Percentiles rank a stretch among this genome's conserved stretches.
These are phyloP conservation scores for Acrobasis repandana DNA, from an alignment of 2,888 invertebrate genomes.

Conservation along the genomic window DNA sequence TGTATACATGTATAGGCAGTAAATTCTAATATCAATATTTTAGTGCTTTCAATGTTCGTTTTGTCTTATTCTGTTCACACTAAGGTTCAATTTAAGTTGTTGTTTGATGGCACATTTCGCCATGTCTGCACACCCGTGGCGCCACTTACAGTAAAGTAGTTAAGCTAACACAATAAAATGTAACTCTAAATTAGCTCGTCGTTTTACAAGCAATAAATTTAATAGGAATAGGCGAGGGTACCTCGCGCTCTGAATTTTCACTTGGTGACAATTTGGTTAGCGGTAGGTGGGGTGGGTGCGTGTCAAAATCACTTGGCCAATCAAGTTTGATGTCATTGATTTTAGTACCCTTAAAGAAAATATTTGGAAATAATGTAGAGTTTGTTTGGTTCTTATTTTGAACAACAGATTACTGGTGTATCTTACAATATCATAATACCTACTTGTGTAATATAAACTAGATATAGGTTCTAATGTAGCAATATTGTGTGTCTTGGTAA, in stretches of 20 bases:
- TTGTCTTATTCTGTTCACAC: constrained; percentile 30
- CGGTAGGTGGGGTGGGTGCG: constrained; percentile 39
- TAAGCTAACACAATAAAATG: constrained; percentile 79
- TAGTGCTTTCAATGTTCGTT: constrained; percentile 28
- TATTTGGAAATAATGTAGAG: background rate
- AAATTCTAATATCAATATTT: constrained; percentile 40
- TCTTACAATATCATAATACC: too few relatives aligned
- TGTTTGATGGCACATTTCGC: constrained; percentile 32
- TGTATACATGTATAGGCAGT: constrained; percentile 31
- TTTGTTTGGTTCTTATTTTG: background rate
- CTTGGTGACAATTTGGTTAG: constrained; percentile 69
- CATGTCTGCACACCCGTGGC: constrained; percentile 55
- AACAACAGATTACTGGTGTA: background rate
- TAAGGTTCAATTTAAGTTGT: constrained; percentile 35
- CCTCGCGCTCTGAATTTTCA: constrained; percentile 68
- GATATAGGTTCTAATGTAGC: too few relatives aligned
- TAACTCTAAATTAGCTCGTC: constrained; percentile 79
- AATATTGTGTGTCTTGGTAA: too few relatives aligned
- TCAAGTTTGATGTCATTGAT: constrained; percentile 64
- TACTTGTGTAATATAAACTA: too few relatives aligned
- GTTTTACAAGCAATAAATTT: constrained; percentile 82
- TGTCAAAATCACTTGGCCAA: constrained; percentile 61
- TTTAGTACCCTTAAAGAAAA: constrained; percentile 36
- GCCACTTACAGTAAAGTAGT: constrained; percentile 66
- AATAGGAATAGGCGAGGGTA: constrained; percentile 66